Evolutionary conservation across 2,113 vertebrate genomes (phyloP), one percentile per base, ranked within the genome.

Genomic region (Semicossyphus pulcher): DNA sequence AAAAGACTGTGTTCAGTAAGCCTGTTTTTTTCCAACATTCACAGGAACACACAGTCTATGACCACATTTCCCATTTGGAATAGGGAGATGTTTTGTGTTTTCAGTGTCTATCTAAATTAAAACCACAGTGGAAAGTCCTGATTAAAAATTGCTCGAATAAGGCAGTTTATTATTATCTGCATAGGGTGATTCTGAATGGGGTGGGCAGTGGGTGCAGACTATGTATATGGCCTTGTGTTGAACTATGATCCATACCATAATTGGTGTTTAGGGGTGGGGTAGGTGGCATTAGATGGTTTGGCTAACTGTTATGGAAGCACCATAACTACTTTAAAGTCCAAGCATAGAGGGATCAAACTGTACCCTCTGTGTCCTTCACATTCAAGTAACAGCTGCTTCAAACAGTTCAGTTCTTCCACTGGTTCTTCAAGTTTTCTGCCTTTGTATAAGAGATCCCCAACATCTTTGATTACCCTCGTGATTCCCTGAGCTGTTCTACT

Each of bases 401-500:
- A 45, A 48, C 25, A 0, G 12, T 34, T 58, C 5, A 36, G 23
- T 49, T 52, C 15, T 21, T 32, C 41, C 18, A 1, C 49, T 60
- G 12, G 4, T 45, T 28, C 34, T 16, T 39, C 15, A 25, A 2
- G n/a, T 51, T 65, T 48, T 39, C 34, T 16, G 53, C 26, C 51
- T 53, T 42, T 34, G 60, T 34, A 0, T 34, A 44, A 44, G 63
- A 53, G 36, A 47, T 45, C 23, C 49, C 62, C 63, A 54, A 78
- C 45, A 61, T 64, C 57, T 83, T 70, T 70, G 52, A 66, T 75
- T 66, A 11, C 25, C 45, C 28, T 3, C 14, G 57, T 57, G 59
- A 70, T 53, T 7, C 42, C 74, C 41, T 62, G 52, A 75, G 75
- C 72, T 62, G 49, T 59, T 84, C 67, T 84, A 34, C 74, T 73